Percentiles rank a stretch among this genome's conserved stretches.
Evolutionary conservation across 1,140 invertebrate genomes (phyloP).

Genomic region (Drosophila pandora): DNA sequence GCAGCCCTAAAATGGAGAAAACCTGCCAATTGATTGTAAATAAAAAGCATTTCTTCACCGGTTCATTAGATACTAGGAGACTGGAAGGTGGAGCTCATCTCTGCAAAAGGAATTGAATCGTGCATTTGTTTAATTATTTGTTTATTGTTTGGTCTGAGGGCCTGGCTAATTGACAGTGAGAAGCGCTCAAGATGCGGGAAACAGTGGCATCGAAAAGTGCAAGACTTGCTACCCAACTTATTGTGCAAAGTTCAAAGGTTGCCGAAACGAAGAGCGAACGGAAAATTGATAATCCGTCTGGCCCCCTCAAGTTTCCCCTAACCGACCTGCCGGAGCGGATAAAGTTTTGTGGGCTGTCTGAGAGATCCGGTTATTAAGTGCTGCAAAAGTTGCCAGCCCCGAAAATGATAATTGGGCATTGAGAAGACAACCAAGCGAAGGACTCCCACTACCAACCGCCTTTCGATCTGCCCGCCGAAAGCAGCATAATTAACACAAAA

Average conservation of each 20-base stretch:
- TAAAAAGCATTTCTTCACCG: constrained; percentile 38
- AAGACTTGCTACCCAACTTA: constrained; percentile 57
- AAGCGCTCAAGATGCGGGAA: not conserved
- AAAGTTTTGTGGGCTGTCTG: constrained; percentile 64
- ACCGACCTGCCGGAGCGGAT: constrained; percentile 46
- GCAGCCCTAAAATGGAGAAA: constrained; percentile 24
- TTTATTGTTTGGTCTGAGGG: constrained; percentile 38
- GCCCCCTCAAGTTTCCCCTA: not conserved
- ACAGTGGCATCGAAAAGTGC: constrained; percentile 49
- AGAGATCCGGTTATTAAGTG: constrained; percentile 70
- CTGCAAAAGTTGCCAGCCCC: constrained; percentile 68
- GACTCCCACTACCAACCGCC: not conserved
- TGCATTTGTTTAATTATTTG: constrained; percentile 74
- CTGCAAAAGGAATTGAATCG: constrained; percentile 57
- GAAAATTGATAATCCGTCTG: constrained; percentile 68
- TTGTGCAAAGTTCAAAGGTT: constrained; percentile 74
- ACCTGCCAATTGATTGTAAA: constrained; percentile 55
- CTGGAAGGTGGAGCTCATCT: constrained; percentile 61
- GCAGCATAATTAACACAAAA: constrained; percentile 80
- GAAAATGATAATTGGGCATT: constrained; percentile 79
- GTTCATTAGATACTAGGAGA: constrained; percentile 30
- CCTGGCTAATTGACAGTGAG: constrained; percentile 60
- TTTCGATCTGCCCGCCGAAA: constrained; percentile 50
- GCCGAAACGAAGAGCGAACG: constrained; percentile 61
- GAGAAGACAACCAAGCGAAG: constrained; percentile 30